phyloP scores from a whole-genome alignment of 2,113 vertebrate species.

The Naja naja region DNA sequence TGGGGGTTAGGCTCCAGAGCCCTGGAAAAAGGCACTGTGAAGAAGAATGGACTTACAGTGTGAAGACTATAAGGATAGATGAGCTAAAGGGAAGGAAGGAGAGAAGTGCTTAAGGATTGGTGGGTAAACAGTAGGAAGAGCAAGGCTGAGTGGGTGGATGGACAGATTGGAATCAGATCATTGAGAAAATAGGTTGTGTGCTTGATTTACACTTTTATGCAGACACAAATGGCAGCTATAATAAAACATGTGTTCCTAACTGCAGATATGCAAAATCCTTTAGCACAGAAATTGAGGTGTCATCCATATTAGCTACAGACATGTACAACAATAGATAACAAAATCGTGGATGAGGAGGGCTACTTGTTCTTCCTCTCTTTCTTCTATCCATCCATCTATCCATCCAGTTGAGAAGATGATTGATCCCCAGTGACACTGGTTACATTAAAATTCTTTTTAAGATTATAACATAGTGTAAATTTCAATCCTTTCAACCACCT shows the following conservation, averaged over 20 bases:
- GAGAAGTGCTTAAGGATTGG: not conserved
- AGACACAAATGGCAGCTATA: not conserved
- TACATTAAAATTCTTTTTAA: not conserved
- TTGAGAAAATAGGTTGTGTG: not conserved
- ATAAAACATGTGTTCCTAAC: not conserved
- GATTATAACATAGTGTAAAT: too few species aligned
- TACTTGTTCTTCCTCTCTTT: not conserved
- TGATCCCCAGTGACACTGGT: not conserved
- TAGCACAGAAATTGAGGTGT: not conserved
- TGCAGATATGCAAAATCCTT: not conserved
- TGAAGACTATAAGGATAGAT: not conserved
- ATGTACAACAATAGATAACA: not conserved
- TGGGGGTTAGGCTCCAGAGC: not conserved
- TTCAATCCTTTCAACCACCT: too few species aligned
- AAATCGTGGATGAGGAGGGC: not conserved
- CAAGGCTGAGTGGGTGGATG: not conserved
- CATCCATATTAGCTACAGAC: not conserved
- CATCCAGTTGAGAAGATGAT: not conserved
- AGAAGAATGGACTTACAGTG: not conserved
- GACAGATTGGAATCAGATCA: not conserved
- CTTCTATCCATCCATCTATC: not conserved
- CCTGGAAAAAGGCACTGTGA: not conserved
- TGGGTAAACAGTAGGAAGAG: not conserved
- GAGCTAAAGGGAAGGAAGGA: not conserved
- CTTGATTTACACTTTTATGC: not conserved